Evolutionary conservation across 23 tunicate species (phyloP).

Genomic region (Trididemnum nubilum): DNA sequence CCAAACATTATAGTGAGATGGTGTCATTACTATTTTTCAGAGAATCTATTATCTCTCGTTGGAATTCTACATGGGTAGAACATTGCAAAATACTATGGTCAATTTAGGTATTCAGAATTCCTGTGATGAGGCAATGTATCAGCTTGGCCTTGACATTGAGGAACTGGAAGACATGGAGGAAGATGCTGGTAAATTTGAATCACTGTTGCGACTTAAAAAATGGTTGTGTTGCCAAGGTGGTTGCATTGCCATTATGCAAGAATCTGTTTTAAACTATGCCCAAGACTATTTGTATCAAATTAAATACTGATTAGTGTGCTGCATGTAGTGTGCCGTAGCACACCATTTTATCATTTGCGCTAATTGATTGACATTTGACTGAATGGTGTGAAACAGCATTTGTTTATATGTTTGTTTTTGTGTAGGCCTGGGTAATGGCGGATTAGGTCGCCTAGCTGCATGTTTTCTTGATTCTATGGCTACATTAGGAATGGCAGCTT

Average conservation of each 20-base stretch:
- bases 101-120: conserved; percentile 83
- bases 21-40: conserved; percentile 36
- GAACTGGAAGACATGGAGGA: conserved; percentile 95
- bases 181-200: conserved; percentile 88
- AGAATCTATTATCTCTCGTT: conserved; percentile 94
- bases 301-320: too few species aligned
- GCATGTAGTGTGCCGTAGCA: too few species aligned
- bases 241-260: not conserved
- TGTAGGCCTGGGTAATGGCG: conserved; percentile 96
- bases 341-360: too few species aligned
- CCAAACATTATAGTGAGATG: too few species aligned
- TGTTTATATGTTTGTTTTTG: too few species aligned
- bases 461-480: conserved; percentile 99
- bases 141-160: conserved; percentile 93
- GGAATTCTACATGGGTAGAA: conserved; percentile 98
- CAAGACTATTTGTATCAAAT: too few species aligned
- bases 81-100: conserved; percentile 94
- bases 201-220: too few species aligned
- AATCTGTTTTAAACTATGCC: too few species aligned
- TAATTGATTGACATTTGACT: too few species aligned
- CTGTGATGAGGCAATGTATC: conserved; percentile 99
- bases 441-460: conserved; percentile 91
- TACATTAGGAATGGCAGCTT: conserved; percentile 94
- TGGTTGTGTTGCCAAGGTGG: too few species aligned
- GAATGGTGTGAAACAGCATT: too few species aligned